Base-by-base conservation (phyloP, 2,113 vertebrate genomes). In the Edolisoma coerulescens region DNA sequence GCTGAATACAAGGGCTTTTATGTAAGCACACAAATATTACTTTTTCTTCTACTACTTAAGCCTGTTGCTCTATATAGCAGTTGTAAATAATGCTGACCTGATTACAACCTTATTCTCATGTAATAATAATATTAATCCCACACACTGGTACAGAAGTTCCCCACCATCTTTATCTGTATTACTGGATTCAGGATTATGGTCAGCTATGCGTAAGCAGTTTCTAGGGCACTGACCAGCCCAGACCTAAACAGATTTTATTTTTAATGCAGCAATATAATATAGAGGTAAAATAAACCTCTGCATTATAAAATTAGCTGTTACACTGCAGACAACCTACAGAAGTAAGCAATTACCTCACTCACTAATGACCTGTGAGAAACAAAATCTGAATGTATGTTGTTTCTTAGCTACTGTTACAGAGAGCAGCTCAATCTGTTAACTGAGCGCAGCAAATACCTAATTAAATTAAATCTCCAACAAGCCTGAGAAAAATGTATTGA, bases 381-480 rank as follows among this genome's bases (percentile, higher is more conserved):
- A 90, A 94, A 93, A 75, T 84, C 86, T 67, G n/a, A 93, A 94
- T 84, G 59, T 83, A 82, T 84, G 56, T 67, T 84, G 65, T 93
- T 97, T 91, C 92, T 96, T 74, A 95, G 94, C 91, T 92, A 85
- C 78, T 84, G 86, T 76, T 97, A 79, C 95, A 92, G 84, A 97
- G 94, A 97, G 85, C 52, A 54, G 41, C n/a, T 90, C 83, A 93
- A 96, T 97, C 95, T 97, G 95, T 93, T 97, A 97, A 96, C 95
- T 61, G 96, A 95, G 95, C 20, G 20, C 87, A 97, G 95, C 97
- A 97, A 95, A 97, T 94, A 96, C 57, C 79, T 98, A 98, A 98
- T 98, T 97, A 95, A 97, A 98, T 98, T 98, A 98, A 93, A 96
- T 87, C 83, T 95, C 93, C 94, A 97, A 97, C 84, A 94, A 97